Conservation (phyloP, 2,888 invertebrate species). For the Caenorhabditis doughertyi region DNA sequence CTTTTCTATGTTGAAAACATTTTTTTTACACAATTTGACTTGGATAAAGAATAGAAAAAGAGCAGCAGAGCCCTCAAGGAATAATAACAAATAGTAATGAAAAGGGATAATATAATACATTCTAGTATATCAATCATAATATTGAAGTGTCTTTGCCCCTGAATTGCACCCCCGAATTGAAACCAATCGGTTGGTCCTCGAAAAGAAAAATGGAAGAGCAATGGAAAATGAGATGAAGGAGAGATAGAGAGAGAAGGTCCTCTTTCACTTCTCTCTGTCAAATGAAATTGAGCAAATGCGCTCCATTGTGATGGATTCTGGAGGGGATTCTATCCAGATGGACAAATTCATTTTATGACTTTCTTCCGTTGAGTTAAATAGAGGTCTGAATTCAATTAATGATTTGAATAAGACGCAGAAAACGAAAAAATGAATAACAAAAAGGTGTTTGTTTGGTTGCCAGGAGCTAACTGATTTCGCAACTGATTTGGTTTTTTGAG, state of each 20-base stretch:
- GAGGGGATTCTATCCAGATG: not conserved
- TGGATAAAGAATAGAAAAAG: too few species aligned
- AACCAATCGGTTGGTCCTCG: not conserved
- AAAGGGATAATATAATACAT: too few species aligned
- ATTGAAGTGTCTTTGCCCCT: too few species aligned
- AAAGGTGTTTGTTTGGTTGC: not conserved
- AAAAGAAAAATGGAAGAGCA: not conserved
- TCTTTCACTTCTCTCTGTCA: not conserved
- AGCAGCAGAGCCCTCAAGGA: too few species aligned
- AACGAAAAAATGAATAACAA: not conserved
- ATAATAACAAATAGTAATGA: too few species aligned
- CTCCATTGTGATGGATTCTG: too few species aligned
- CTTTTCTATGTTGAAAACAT: too few species aligned
- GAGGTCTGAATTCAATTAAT: constrained; percentile 12
- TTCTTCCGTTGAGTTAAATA: not conserved
- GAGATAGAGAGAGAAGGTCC: constrained; percentile 16
- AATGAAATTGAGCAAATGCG: constrained; percentile 13
- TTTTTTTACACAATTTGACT: too few species aligned
- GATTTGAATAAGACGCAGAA: not conserved
- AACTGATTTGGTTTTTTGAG: not conserved
- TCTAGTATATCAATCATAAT: too few species aligned
- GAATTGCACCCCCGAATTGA: not conserved
- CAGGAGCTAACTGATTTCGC: not conserved
- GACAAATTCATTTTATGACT: not conserved
- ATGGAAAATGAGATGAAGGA: not conserved